Evolutionary conservation across 2,888 invertebrate species (phyloP).

Genomic region (Tachina lurida): DNA sequence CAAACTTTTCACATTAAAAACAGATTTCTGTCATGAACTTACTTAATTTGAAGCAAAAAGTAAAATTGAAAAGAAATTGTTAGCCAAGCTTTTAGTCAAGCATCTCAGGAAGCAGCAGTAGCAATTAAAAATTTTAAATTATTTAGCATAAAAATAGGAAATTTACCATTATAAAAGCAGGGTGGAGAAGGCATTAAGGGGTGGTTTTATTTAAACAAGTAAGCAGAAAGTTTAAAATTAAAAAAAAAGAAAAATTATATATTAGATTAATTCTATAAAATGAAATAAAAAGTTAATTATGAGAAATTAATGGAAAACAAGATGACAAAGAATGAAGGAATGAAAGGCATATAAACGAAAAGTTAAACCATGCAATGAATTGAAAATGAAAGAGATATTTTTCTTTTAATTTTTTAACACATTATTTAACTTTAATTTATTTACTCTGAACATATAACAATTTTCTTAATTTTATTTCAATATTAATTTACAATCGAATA

Average conservation of each 20-base stretch:
- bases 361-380: neutral
- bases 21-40: constrained; percentile 46
- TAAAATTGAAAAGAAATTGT: constrained; percentile 38
- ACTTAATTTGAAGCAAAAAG: constrained; percentile 56
- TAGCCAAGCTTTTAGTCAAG: constrained; percentile 57
- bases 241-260: constrained; percentile 68
- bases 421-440: neutral
- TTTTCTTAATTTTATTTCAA: neutral
- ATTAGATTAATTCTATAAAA: constrained; percentile 1
- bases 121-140: constrained; percentile 49
- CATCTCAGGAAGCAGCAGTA: constrained; percentile 49
- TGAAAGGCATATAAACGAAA: neutral
- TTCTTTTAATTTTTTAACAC: neutral
- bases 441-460: neutral
- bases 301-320: constrained; percentile 4
- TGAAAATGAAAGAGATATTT: neutral
- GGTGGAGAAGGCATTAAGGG: constrained; percentile 18
- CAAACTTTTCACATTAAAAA: constrained; percentile 10
- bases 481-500: constrained; percentile 19
- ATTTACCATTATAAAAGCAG: constrained; percentile 58
- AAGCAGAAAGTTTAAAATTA: constrained; percentile 36
- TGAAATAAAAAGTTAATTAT: no score
- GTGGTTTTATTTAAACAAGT: constrained; percentile 19
- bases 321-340: constrained; percentile 5
- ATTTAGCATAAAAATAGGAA: constrained; percentile 29